Conservation (phyloP, 2,888 invertebrate species). For the Baronia brevicornis region DNA sequence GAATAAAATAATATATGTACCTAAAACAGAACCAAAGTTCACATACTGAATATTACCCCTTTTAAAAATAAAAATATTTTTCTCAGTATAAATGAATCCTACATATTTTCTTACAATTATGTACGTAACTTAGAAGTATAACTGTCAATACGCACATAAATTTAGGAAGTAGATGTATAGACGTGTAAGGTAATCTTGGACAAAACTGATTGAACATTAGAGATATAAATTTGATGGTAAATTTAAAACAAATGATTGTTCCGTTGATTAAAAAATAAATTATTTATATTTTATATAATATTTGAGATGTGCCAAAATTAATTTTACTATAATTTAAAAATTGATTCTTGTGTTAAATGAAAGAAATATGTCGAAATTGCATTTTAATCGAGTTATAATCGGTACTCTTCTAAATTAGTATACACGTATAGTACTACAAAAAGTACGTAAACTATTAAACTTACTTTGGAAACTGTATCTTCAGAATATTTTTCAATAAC, state of each 20-base stretch:
- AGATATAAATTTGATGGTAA: too few relatives aligned
- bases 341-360: conserved; percentile 25
- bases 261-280: conserved; percentile 8
- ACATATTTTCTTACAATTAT: conserved; percentile 65
- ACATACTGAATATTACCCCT: conserved; percentile 53
- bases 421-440: neutral
- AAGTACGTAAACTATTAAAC: too few relatives aligned
- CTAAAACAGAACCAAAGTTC: conserved; percentile 54
- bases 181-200: conserved; percentile 28
- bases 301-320: conserved; percentile 61
- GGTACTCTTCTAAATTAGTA: neutral
- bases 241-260: conserved; percentile 3
- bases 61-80: conserved; percentile 59
- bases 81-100: conserved; percentile 65
- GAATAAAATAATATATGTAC: conserved; percentile 44
- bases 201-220: conserved; percentile 13
- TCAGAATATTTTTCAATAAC: conserved; percentile 3
- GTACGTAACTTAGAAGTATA: conserved; percentile 58
- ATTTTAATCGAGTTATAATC: conserved; percentile 6
- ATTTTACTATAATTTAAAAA: conserved; percentile 22
- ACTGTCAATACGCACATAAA: conserved; percentile 63
- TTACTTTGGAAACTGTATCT: conserved; percentile 6
- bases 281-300: conserved; percentile 32
- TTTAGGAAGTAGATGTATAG: conserved; percentile 40
- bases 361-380: conserved; percentile 24